These are phyloP conservation scores for Epicampocera succincta DNA, from an alignment of 2,888 invertebrate species.

Conservation along the genomic window DNA sequence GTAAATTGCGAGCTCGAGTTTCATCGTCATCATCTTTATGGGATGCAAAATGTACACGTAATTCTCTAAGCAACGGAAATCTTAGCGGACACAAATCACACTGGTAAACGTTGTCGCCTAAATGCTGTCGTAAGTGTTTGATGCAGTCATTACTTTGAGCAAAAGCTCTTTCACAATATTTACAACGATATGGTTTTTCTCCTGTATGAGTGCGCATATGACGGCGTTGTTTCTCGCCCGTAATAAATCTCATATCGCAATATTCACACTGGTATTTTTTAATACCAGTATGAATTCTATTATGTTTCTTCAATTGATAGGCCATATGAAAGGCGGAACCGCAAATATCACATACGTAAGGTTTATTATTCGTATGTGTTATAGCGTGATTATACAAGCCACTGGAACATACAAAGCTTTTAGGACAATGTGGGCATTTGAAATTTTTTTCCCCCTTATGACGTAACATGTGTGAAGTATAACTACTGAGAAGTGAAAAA, in stretches of 20 bases:
- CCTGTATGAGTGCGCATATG: constrained; percentile 66
- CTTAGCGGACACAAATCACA: constrained; percentile 62
- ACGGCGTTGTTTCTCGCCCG: constrained; percentile 48
- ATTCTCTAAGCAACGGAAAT: constrained; percentile 58
- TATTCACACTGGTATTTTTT: constrained; percentile 59
- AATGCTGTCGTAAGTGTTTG: constrained; percentile 60
- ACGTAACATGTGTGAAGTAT: constrained; percentile 59
- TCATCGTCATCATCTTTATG: constrained; percentile 65
- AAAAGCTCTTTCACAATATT: constrained; percentile 60
- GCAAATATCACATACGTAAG: constrained; percentile 61
- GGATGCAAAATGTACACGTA: constrained; percentile 55
- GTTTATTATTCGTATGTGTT: constrained; percentile 54
- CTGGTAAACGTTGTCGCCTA: constrained; percentile 64
- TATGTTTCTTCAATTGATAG: constrained; percentile 58
- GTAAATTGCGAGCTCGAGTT: constrained; percentile 51
- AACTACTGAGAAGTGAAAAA: constrained; percentile 39
- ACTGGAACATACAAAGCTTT: constrained; percentile 60
- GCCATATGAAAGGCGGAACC: constrained; percentile 62
- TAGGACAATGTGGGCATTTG: constrained; percentile 58
- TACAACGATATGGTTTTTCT: constrained; percentile 62
- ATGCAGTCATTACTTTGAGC: constrained; percentile 63
- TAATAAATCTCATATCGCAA: constrained; percentile 63
- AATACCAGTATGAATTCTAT: constrained; percentile 55
- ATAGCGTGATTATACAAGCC: constrained; percentile 59
- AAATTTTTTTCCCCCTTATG: constrained; percentile 58